Base-by-base conservation (phyloP, 2,113 vertebrate genomes). In the Ophiodon elongatus region DNA sequence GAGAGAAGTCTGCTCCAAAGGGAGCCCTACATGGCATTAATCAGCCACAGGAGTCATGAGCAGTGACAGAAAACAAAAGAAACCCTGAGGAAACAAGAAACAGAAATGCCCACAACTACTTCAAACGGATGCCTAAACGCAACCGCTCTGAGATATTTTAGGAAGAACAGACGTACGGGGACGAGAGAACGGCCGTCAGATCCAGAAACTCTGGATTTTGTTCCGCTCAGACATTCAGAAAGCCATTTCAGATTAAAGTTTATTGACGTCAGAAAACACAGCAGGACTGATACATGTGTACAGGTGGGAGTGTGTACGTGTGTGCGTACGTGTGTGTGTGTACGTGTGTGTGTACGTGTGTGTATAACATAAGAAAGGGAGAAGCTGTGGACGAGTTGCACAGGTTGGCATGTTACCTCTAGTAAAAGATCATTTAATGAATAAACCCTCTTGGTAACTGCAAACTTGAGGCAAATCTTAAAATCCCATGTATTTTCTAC, bases 401-500 rank as follows among this genome's bases (percentile, higher is more conserved):
- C 19, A 41, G 25, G 45, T 54, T 33, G 25, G 11, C n/a, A 65
- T 52, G 23, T 27, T 47, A 54, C 10, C 10, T 75, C 17, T 13
- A 27, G 0, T 37, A 39, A 13, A 65, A 70, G 10, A 65, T 14
- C 4, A 47, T 62, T 45, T 62, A 4, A 71, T 68, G 23, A 85
- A 43, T 68, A 25, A 85, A 43, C 25, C 31, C 29, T 72, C 15
- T 4, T 23, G 4, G 27, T 71, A 75, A 15, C 23, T 63, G 5
- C n/a, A 27, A 23, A 25, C 10, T 76, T 67, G 6, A 62, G 6
- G n/a, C 13, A 47, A 50, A 76, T 41, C 33, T 45, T 45, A 1
- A 77, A 57, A 67, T 59, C 1, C 11, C 11, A 29, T 37, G 41
- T 66, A n/a, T 56, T 71, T 50, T 54, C n/a, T 71, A 65, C 25